Percentiles rank a stretch among this genome's conserved stretches.
phyloP scores from a whole-genome alignment of 2,888 invertebrate genomes.

The Drosophila longiperda region DNA sequence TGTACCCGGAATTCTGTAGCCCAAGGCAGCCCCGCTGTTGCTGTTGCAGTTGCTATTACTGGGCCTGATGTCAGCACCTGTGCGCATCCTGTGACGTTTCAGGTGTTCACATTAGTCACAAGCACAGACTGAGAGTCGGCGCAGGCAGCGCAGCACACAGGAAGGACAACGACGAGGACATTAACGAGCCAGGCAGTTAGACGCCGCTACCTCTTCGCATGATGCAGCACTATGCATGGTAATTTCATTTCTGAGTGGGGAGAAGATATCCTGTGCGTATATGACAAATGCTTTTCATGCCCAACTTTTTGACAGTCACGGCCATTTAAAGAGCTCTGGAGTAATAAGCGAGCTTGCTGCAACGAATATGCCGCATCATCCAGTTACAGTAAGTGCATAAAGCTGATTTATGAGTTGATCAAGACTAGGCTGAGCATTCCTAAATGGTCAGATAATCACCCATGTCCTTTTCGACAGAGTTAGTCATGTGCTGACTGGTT shows the following conservation, averaged over 20 bases:
- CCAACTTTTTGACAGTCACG: slow-evolving; percentile 63
- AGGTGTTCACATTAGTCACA: slow-evolving; percentile 79
- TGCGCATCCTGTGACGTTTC: slow-evolving; percentile 75
- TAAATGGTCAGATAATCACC: slow-evolving; percentile 11
- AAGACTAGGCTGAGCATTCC: not conserved
- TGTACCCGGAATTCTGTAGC: slow-evolving; percentile 37
- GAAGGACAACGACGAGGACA: slow-evolving; percentile 62
- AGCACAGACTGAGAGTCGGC: slow-evolving; percentile 49
- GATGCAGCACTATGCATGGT: slow-evolving; percentile 73
- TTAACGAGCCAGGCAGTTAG: slow-evolving; percentile 80
- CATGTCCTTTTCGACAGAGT: slow-evolving; percentile 23
- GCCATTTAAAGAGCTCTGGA: slow-evolving; percentile 63
- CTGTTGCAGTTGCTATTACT: slow-evolving; percentile 20
- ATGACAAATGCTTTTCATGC: slow-evolving; percentile 72
- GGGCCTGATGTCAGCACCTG: slow-evolving; percentile 53
- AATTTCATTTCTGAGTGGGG: slow-evolving; percentile 45
- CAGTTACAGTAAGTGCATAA: slow-evolving; percentile 60
- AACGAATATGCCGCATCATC: slow-evolving; percentile 57
- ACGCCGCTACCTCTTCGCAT: slow-evolving; percentile 49
- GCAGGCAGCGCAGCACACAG: slow-evolving; percentile 34
- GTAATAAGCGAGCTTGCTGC: slow-evolving; percentile 28
- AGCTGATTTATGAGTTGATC: slow-evolving; percentile 54
- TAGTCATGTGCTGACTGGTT: slow-evolving; percentile 10
- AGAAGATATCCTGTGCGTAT: slow-evolving; percentile 29
- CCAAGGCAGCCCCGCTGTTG: slow-evolving; percentile 58